Evolutionary conservation across 64 coral and sea anemone species (phyloP).

Genomic region (Actinia tenebrosa): DNA sequence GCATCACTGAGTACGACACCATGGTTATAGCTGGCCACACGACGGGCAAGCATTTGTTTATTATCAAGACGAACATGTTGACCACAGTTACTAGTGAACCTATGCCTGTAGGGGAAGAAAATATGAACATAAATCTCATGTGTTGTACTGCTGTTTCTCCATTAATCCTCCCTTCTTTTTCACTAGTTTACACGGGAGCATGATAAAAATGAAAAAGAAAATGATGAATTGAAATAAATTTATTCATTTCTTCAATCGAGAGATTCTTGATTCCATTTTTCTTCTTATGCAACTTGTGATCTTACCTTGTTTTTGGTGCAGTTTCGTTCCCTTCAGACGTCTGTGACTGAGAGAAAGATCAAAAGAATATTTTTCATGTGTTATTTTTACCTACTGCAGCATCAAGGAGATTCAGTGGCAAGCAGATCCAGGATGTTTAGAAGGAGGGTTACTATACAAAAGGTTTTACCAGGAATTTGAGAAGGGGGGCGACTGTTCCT

Average conservation of each 20-base stretch:
- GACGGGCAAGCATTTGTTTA: constrained; percentile 54
- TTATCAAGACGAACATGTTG: constrained; percentile 74
- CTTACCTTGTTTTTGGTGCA: not conserved
- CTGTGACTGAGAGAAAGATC: not conserved
- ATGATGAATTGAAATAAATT: not conserved
- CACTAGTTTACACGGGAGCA: too few relatives aligned
- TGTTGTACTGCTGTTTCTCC: too few relatives aligned
- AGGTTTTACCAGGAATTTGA: too few relatives aligned
- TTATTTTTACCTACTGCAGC: too few relatives aligned
- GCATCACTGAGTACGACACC: constrained; percentile 77
- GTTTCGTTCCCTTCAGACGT: not conserved
- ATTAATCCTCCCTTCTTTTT: too few relatives aligned
- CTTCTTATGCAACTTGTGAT: not conserved
- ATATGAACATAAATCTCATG: not conserved
- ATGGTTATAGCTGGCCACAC: constrained; percentile 84
- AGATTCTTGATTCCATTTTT: not conserved
- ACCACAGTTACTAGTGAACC: constrained; percentile 63
- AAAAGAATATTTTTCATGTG: not conserved
- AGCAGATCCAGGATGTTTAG: too few relatives aligned
- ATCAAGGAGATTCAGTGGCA: too few relatives aligned
- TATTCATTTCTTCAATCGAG: not conserved
- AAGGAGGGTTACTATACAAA: too few relatives aligned
- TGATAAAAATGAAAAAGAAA: not conserved
- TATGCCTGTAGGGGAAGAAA: constrained; percentile 27
- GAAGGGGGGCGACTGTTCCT: too few relatives aligned